Evolutionary conservation across 37 sponge, comb jelly and placozoan species (phyloP).

Genomic region (Chondrilla cf. caribensis): DNA sequence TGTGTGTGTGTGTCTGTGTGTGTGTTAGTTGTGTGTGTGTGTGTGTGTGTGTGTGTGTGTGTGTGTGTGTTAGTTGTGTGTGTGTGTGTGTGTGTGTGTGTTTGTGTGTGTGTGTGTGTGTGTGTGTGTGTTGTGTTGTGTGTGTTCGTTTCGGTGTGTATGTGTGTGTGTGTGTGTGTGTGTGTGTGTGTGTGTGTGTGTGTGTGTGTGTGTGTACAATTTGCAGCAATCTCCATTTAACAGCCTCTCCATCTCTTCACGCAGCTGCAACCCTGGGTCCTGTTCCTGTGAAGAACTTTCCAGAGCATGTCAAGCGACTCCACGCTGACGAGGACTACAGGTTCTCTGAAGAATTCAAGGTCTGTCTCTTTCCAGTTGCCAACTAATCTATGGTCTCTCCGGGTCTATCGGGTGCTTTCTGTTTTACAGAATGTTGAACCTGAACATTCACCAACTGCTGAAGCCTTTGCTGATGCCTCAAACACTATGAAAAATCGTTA

Average conservation of each 20-base stretch:
- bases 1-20: not conserved
- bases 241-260: not conserved
- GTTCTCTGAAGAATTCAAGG: conserved; percentile 84
- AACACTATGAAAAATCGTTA: conserved; percentile 84
- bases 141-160: too few species aligned
- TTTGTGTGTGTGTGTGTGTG: too few species aligned
- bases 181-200: not conserved
- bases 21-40: too few species aligned
- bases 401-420: not conserved
- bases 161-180: too few species aligned
- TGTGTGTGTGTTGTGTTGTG: too few species aligned
- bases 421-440: conserved; percentile 64
- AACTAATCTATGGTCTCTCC: not conserved
- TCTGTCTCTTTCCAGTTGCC: not conserved
- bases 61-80: not conserved
- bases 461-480: conserved; percentile 39
- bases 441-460: conserved; percentile 51
- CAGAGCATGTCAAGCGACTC: conserved; percentile 61
- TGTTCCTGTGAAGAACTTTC: conserved; percentile 53
- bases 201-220: conserved; percentile 1
- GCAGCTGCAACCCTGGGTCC: conserved; percentile 41
- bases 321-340: conserved; percentile 83
- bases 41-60: too few species aligned
- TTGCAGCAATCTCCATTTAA: not conserved
- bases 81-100: conserved; percentile 9